These are phyloP conservation scores for Sarotherodon lohbergeri DNA, from an alignment of 2,113 vertebrate genomes.

Conservation along the genomic window DNA sequence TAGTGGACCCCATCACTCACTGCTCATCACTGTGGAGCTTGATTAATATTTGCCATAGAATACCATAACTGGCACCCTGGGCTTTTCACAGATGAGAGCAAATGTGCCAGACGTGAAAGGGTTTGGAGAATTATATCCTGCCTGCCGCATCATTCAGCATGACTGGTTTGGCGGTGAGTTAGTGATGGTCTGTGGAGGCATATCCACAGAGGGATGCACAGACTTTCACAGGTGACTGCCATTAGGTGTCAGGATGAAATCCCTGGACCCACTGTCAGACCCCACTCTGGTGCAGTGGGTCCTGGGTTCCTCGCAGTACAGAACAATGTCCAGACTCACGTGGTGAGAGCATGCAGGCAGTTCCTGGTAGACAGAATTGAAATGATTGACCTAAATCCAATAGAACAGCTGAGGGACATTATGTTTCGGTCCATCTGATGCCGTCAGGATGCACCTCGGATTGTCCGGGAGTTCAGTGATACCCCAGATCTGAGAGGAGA, in stretches of 20 bases:
- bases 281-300: background rate
- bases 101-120: background rate
- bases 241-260: background rate
- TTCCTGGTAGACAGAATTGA: background rate
- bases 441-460: rapidly evolving
- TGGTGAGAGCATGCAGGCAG: background rate
- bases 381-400: background rate
- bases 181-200: background rate
- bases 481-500: rapidly evolving
- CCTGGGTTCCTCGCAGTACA: background rate
- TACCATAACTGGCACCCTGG: background rate
- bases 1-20: background rate
- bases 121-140: background rate
- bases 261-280: background rate
- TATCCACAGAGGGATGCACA: background rate
- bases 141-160: background rate
- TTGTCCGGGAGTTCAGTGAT: background rate
- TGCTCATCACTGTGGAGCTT: background rate
- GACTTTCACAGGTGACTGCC: rapidly evolving
- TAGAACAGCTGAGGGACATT: rapidly evolving
- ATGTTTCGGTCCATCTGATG: background rate
- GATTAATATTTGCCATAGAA: background rate
- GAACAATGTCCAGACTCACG: background rate
- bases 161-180: background rate
- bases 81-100: background rate